These are phyloP conservation scores for Phoenoteleia sp. DNA, from an alignment of 2,888 invertebrate species.

Conservation along the genomic window DNA sequence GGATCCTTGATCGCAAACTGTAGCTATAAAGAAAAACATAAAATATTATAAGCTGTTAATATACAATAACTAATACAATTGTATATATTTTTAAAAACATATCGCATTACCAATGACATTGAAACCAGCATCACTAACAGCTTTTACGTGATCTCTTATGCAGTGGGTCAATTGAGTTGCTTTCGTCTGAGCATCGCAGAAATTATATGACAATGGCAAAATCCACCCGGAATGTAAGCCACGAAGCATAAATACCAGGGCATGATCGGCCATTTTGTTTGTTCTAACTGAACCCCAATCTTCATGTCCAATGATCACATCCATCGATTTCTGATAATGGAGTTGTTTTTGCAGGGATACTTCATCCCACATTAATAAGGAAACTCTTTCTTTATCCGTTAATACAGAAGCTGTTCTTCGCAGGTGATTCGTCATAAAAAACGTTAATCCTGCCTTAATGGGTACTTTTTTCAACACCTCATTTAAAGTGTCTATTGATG, in stretches of 20 bases:
- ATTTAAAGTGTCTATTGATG: not conserved
- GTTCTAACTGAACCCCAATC: slow-evolving; percentile 17
- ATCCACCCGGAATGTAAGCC: slow-evolving; percentile 44
- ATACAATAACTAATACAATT: too few relatives aligned
- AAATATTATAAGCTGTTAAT: too few relatives aligned
- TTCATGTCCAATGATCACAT: slow-evolving; percentile 16
- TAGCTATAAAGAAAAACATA: not conserved
- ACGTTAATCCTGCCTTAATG: not conserved
- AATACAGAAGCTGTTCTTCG: not conserved
- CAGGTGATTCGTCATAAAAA: slow-evolving; percentile 19
- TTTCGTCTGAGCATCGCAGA: slow-evolving; percentile 44
- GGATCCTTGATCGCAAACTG: slow-evolving; percentile 6
- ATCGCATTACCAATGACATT: slow-evolving; percentile 1
- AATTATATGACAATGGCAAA: slow-evolving; percentile 49
- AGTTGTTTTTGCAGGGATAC: slow-evolving; percentile 39
- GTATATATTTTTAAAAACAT: too few relatives aligned
- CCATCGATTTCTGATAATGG: not conserved
- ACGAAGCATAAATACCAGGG: slow-evolving; percentile 56
- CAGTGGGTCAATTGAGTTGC: slow-evolving; percentile 24
- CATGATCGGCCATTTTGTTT: slow-evolving; percentile 44
- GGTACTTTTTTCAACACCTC: not conserved
- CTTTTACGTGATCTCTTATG: slow-evolving; percentile 48
- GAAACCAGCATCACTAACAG: slow-evolving; percentile 44
- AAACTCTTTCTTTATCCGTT: slow-evolving; percentile 7
- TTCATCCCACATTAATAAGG: slow-evolving; percentile 26